Base-by-base conservation (phyloP, 2,797 vertebrate species). In the Parauchenoglanis punctatus region DNA sequence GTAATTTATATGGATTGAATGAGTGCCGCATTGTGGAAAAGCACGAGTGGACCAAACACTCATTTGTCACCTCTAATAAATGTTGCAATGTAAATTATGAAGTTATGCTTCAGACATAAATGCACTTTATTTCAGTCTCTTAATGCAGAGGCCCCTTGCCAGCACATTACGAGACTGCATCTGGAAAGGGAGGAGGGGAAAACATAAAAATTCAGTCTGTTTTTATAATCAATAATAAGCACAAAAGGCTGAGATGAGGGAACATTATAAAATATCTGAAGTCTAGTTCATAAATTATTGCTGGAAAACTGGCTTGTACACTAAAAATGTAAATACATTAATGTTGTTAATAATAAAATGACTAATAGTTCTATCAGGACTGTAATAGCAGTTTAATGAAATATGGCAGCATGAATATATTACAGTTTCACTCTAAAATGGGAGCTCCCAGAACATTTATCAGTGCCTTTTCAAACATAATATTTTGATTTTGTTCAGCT, bases 261-360 rank as follows among this genome's bases (percentile, higher is more conserved):
- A 97, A 96, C 96, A 95, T 97, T 98, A 95, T 96, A 96, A 97
- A 97, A 98, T 97, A 98, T 98, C 96, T 96, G 96, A 97, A 97
- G 97, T 97, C 95, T 95, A 96, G 96, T 97, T 98, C 97, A 99
- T 99, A 97, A 99, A 99, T 99, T 99, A 99, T 98, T 96, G 96
- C 96, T 97, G 96, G 97, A 98, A 99, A 99, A 98, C 97, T 96
- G 96, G 96, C 98, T 97, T 98, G 98, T 98, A 97, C 96, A 98
- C 97, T 97, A 97, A 99, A 99, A 99, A 99, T 99, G 97, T 99
- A 98, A 98, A 99, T 98, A 99, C 98, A 99, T 99, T 98, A 98
- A 98, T 98, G 97, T 97, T 98, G 98, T 99, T 99, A 99, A 99
- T 99, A 99, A 99, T 98, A 97, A 97, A 98, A 97, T 97, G 98